A percentile compares a stretch with the other conserved stretches of the same genome.
phyloP scores from a whole-genome alignment of 92 coral and sea anemone genomes.

The Virgularia gustaviana region DNA sequence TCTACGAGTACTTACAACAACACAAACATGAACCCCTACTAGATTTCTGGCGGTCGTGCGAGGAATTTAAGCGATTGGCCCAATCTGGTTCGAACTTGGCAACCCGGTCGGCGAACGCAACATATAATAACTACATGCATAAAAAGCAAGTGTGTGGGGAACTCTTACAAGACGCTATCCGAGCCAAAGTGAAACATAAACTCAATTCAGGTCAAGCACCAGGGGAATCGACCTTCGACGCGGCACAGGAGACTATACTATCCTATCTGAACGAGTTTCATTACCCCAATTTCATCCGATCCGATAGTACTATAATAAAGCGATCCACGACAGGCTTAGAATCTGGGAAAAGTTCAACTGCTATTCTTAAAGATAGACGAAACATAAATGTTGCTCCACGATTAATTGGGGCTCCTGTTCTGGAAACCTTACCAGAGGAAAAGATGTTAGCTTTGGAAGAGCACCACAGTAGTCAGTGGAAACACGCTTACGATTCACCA shows the following conservation, averaged over 20 bases:
- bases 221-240: slow-evolving; percentile 55
- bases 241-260: slow-evolving; percentile 70
- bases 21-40: slow-evolving; percentile 68
- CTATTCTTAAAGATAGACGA: no score
- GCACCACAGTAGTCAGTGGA: slow-evolving; percentile 66
- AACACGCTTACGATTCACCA: slow-evolving; percentile 1
- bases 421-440: slow-evolving; percentile 93
- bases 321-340: no score
- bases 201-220: slow-evolving; percentile 41
- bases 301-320: no score
- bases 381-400: no score
- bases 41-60: slow-evolving; percentile 88
- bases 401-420: no score
- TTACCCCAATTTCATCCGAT: slow-evolving; percentile 65
- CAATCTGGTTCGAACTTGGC: slow-evolving; percentile 68
- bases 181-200: slow-evolving; percentile 73
- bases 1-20: slow-evolving; percentile 71
- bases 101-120: slow-evolving; percentile 69
- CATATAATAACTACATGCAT: slow-evolving; percentile 73
- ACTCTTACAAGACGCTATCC: slow-evolving; percentile 64
- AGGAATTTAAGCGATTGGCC: slow-evolving; percentile 79
- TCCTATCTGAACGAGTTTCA: slow-evolving; percentile 72
- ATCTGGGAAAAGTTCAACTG: no score
- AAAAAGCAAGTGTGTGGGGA: slow-evolving; percentile 54
- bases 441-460: slow-evolving; percentile 74